Conservation (phyloP, 2,888 invertebrate genomes). For the Trileptium ribeirensis region DNA sequence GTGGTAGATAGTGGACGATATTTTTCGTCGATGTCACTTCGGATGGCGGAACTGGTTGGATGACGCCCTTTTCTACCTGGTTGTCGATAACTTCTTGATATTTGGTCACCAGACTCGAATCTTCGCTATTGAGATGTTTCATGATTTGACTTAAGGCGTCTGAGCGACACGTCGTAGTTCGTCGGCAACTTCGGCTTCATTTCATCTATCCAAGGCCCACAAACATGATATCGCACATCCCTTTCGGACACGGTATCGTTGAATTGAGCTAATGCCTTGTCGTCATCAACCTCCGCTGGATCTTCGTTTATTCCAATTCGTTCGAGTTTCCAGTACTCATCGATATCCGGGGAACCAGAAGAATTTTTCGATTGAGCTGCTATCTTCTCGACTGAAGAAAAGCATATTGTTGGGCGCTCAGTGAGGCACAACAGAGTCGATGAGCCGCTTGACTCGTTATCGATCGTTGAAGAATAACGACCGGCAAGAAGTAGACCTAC, state of each 20-base stretch:
- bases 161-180: neutral
- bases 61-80: neutral
- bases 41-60: neutral
- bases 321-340: neutral
- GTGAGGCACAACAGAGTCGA: neutral
- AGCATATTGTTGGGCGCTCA: too few species aligned
- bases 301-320: neutral
- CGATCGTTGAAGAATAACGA: neutral
- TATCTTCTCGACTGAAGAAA: too few species aligned
- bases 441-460: neutral
- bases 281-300: neutral
- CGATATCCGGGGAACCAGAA: too few species aligned
- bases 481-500: neutral
- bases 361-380: too few species aligned
- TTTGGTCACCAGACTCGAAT: neutral
- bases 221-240: neutral
- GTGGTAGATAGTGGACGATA: neutral
- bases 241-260: neutral
- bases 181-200: neutral
- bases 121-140: neutral
- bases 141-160: neutral
- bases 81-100: neutral
- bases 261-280: neutral
- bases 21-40: neutral
- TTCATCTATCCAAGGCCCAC: neutral